These are phyloP conservation scores for Aurelia sp. DNA, from an alignment of 30 jellyfish, hydroid and myxozoan species.

Conservation along the genomic window DNA sequence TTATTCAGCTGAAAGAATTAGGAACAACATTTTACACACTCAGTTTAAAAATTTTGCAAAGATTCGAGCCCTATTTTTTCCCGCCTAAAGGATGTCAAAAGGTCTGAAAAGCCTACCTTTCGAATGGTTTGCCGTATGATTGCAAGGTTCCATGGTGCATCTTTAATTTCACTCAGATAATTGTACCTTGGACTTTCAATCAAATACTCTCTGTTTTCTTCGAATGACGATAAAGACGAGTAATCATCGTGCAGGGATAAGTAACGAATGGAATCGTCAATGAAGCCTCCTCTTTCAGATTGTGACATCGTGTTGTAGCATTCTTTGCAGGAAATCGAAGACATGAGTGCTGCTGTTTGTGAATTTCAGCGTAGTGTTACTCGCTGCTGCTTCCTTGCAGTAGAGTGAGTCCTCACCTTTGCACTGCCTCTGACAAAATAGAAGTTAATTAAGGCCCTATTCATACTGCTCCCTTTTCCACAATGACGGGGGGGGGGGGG, in stretches of 20 bases:
- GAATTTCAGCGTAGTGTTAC: too few relatives aligned
- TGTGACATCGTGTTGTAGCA: conserved; percentile 19
- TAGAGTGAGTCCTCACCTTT: too few relatives aligned
- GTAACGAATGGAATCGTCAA: conserved; percentile 51
- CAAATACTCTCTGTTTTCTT: conserved; percentile 55
- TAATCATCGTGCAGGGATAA: conserved; percentile 56
- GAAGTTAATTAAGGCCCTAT: too few relatives aligned
- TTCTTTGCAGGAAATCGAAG: conserved; percentile 37
- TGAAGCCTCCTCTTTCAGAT: conserved; percentile 16
- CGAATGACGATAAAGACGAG: conserved; percentile 28
- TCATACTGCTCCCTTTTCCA: too few relatives aligned
- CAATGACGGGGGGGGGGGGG: too few relatives aligned
- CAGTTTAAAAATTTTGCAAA: too few relatives aligned
- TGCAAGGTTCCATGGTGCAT: conserved; percentile 55
- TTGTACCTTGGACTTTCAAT: conserved; percentile 63
- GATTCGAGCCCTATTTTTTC: too few relatives aligned
- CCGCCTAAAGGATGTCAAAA: too few relatives aligned
- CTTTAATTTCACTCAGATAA: conserved; percentile 38
- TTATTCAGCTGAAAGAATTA: too few relatives aligned
- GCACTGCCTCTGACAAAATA: too few relatives aligned
- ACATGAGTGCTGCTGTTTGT: background rate
- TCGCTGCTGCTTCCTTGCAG: too few relatives aligned
- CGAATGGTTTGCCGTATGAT: conserved; percentile 36
- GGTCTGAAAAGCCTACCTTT: conserved; percentile 20
- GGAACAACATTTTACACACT: too few relatives aligned